These are phyloP conservation scores for Neuroterus valhalla DNA, from an alignment of 1,140 invertebrate genomes.

Conservation along the genomic window DNA sequence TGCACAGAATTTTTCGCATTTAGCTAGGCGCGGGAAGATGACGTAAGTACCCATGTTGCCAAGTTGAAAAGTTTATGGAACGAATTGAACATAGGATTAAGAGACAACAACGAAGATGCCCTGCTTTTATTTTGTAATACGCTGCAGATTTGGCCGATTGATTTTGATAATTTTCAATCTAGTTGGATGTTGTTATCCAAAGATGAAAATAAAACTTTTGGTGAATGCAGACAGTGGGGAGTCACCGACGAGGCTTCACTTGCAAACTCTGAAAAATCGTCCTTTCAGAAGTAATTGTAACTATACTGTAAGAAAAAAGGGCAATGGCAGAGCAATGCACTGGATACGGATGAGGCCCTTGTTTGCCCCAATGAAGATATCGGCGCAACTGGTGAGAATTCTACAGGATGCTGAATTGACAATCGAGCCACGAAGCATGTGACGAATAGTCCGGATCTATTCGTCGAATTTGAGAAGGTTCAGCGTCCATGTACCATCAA, in stretches of 20 bases:
- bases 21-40: slow-evolving; percentile 53
- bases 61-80: slow-evolving; percentile 60
- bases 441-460: slow-evolving; percentile 48
- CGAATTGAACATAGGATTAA: slow-evolving; percentile 57
- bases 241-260: too few species aligned
- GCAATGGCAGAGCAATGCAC: slow-evolving; percentile 41
- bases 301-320: slow-evolving; percentile 37
- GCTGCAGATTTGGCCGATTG: slow-evolving; percentile 7
- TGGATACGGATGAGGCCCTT: slow-evolving; percentile 45
- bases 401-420: slow-evolving; percentile 55
- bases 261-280: too few species aligned
- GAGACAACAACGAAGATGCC: slow-evolving; percentile 41
- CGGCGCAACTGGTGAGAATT: slow-evolving; percentile 38
- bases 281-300: too few species aligned
- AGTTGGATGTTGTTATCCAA: slow-evolving; percentile 32
- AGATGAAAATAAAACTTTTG: slow-evolving; percentile 18
- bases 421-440: slow-evolving; percentile 63
- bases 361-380: slow-evolving; percentile 41
- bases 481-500: slow-evolving; percentile 10
- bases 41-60: slow-evolving; percentile 59
- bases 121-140: too few species aligned
- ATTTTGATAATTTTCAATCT: background rate
- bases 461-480: slow-evolving; percentile 52
- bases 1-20: slow-evolving; percentile 63
- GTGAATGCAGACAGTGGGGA: too few species aligned